Evolutionary conservation across 2,797 vertebrate genomes (phyloP).

Genomic region (Arnoldichthys spilopterus): DNA sequence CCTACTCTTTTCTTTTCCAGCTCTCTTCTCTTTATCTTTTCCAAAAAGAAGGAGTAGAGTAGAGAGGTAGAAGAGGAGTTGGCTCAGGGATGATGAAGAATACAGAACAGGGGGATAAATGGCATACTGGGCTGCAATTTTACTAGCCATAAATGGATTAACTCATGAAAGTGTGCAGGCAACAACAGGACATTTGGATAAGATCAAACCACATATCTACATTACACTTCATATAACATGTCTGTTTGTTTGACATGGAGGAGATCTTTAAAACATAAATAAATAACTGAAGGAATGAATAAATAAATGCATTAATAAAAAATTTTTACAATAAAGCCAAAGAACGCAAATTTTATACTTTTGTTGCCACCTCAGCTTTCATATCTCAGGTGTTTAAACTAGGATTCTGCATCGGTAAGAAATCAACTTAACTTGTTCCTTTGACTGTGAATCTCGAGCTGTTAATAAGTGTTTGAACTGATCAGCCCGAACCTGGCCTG

Average conservation of each 20-base stretch:
- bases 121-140: conserved; percentile 54
- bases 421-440: too few relatives aligned
- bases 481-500: too few relatives aligned
- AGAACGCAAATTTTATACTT: background rate
- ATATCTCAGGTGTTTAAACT: background rate
- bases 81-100: conserved; percentile 33
- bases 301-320: too few relatives aligned
- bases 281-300: background rate
- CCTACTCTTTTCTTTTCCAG: conserved; percentile 44
- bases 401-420: background rate
- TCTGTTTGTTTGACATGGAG: background rate
- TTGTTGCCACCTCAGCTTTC: background rate
- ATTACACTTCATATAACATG: background rate
- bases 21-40: conserved; percentile 47
- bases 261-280: background rate
- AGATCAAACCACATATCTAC: background rate
- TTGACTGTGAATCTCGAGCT: too few relatives aligned
- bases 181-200: too few relatives aligned
- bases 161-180: too few relatives aligned
- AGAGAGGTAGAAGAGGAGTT: conserved; percentile 1
- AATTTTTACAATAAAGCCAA: background rate
- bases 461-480: too few relatives aligned
- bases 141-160: conserved; percentile 23
- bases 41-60: conserved; percentile 26
- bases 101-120: conserved; percentile 37